These are phyloP conservation scores for Microcebus jonahi DNA, from an alignment of 2,113 vertebrate genomes.

Conservation along the genomic window DNA sequence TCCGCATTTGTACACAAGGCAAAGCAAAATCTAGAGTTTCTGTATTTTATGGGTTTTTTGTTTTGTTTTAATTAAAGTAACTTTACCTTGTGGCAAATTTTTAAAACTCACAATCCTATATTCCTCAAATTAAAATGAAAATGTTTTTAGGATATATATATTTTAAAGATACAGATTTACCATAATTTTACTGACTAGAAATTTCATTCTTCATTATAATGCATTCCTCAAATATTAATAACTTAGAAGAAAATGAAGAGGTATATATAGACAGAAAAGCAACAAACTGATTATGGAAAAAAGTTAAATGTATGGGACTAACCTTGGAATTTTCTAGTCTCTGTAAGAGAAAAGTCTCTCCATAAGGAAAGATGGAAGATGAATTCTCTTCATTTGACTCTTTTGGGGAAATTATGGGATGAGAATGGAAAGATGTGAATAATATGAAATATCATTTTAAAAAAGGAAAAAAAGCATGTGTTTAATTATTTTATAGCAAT, in stretches of 20 bases:
- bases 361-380: conserved; percentile 91
- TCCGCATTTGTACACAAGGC: not conserved
- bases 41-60: not conserved
- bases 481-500: conserved; percentile 43
- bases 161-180: conserved; percentile 1
- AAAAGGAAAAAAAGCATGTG: not conserved
- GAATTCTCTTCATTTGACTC: conserved; percentile 83
- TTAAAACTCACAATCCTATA: not conserved
- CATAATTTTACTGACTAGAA: conserved; percentile 3
- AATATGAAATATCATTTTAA: not conserved
- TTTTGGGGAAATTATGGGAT: conserved; percentile 69
- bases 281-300: conserved; percentile 47
- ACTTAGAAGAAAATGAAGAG: conserved; percentile 35
- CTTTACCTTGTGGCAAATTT: not conserved
- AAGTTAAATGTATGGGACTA: conserved; percentile 80
- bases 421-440: conserved; percentile 59
- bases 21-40: not conserved
- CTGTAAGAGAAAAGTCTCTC: conserved; percentile 92
- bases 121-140: not conserved
- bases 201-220: conserved; percentile 23
- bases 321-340: conserved; percentile 84
- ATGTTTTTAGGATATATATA: not conserved
- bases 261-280: conserved; percentile 3
- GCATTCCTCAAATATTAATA: not conserved
- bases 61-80: not conserved